A percentile compares a stretch with the other conserved stretches of the same genome.
Evolutionary conservation across 2,888 invertebrate genomes (phyloP).

Genomic region (Endotricha flammealis): DNA sequence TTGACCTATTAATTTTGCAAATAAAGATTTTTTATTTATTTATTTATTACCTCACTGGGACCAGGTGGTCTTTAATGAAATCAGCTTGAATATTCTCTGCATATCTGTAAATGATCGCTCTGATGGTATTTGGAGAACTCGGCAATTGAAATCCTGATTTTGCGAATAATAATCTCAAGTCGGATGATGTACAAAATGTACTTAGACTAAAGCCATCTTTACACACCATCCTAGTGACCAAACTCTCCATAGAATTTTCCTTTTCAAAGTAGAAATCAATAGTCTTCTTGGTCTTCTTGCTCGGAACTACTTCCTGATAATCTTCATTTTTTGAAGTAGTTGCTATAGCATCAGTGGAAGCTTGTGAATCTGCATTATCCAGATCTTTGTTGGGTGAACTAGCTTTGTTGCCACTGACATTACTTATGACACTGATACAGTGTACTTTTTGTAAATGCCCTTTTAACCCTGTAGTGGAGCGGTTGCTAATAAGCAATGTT

Average conservation of each 20-base stretch:
- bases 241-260: conserved; percentile 16
- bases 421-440: conserved; percentile 10
- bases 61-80: conserved; percentile 8
- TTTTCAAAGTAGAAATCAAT: conserved; percentile 17
- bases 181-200: conserved; percentile 18
- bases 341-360: conserved; percentile 2
- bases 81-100: conserved; percentile 9
- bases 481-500: background rate
- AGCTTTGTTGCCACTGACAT: conserved; percentile 6
- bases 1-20: too few relatives aligned
- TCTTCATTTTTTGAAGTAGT: conserved; percentile 7
- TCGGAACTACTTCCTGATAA: conserved; percentile 12
- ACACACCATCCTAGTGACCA: conserved; percentile 19
- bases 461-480: conserved; percentile 15
- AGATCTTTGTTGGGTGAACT: background rate
- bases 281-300: conserved; percentile 14
- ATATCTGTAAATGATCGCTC: conserved; percentile 6
- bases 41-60: too few relatives aligned
- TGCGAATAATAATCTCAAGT: conserved; percentile 16
- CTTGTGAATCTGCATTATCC: background rate
- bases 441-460: conserved; percentile 15
- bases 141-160: conserved; percentile 15
- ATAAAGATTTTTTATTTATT: too few relatives aligned
- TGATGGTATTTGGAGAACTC: conserved; percentile 10
- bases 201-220: conserved; percentile 15